These are phyloP conservation scores for Drosophila fungiperda DNA, from an alignment of 2,888 invertebrate species.

Conservation along the genomic window DNA sequence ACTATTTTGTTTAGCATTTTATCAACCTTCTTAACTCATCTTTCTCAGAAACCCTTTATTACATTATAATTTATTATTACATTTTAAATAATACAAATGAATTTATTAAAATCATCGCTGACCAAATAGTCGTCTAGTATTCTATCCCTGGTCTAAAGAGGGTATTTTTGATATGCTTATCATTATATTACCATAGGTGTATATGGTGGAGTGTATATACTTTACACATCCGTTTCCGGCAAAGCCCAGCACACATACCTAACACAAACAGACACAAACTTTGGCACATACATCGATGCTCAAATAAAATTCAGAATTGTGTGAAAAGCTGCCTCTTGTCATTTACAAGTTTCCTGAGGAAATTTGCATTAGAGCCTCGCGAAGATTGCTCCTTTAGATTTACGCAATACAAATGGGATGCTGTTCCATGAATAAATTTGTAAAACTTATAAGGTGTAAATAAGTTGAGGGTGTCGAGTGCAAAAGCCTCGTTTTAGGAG, in stretches of 20 bases:
- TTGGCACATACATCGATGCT: constrained; percentile 2
- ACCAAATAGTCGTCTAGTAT: no score
- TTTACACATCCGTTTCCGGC: constrained; percentile 58
- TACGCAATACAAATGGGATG: constrained; percentile 30
- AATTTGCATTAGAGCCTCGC: constrained; percentile 66
- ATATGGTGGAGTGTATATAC: constrained; percentile 36
- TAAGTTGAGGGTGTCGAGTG: constrained; percentile 7
- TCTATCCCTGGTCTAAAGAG: not conserved
- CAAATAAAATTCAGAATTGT: constrained; percentile 13
- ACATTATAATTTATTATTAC: no score
- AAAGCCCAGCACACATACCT: not conserved
- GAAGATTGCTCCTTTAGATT: constrained; percentile 27
- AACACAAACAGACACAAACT: constrained; percentile 15
- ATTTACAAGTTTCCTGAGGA: constrained; percentile 58
- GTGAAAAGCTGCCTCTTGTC: constrained; percentile 25
- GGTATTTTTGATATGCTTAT: constrained; percentile 1
- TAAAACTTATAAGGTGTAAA: constrained; percentile 17
- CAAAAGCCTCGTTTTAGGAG: constrained; percentile 11
- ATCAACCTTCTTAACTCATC: not conserved
- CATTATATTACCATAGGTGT: not conserved
- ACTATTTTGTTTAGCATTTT: not conserved
- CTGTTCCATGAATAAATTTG: constrained; percentile 40
- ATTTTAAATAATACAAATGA: not conserved
- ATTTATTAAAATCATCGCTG: not conserved
- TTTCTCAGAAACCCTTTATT: no score